Evolutionary conservation across 2,888 invertebrate genomes (phyloP), one percentile per base, ranked within the genome.

Genomic region (Theretra japonica): DNA sequence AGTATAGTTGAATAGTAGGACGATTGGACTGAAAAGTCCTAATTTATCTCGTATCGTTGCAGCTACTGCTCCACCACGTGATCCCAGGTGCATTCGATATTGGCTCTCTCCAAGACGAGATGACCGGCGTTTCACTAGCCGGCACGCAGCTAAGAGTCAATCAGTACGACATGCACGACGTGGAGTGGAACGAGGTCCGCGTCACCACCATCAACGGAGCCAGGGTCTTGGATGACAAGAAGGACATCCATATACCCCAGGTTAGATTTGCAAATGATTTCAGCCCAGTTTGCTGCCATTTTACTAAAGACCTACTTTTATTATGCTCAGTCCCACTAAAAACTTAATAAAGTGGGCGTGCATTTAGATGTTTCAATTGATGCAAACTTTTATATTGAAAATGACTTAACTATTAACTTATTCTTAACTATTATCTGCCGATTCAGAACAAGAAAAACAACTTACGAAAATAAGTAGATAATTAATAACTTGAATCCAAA

Each of bases 121-220:
- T 98, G 98, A 98, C 98, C 0, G 98, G 98, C 0, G 98, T 98
- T 0, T 98, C 98, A 0, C 94, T 98, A 68, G 98, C 98, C 0
- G 98, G 98, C 73, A 98, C 98, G 0, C 98, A 98, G 87, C 92
- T 98, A 41, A 94, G 98, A 72, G 98, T 98, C 59, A 98, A 98
- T 90, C 97, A 97, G 82, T 98, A 98, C 87, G 96, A 96, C 75
- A 97, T 97, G 96, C 97, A 98, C 80, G 98, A 98, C 83, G 96
- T 96, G 60, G 97, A 98, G 88, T 98, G 97, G 97, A 98, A 98
- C 84, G 97, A 98, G 84, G 96, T 98, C 41, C 86, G 97, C 95
- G 96, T 98, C 73, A 97, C 97, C 53, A 97, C 98, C 59, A 97
- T 98, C 83, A 98, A 98, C 83, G 98, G 98, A 25, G 98, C 97